Evolutionary conservation across 2,888 invertebrate species (phyloP).

Genomic region (Metallyticus violacea): DNA sequence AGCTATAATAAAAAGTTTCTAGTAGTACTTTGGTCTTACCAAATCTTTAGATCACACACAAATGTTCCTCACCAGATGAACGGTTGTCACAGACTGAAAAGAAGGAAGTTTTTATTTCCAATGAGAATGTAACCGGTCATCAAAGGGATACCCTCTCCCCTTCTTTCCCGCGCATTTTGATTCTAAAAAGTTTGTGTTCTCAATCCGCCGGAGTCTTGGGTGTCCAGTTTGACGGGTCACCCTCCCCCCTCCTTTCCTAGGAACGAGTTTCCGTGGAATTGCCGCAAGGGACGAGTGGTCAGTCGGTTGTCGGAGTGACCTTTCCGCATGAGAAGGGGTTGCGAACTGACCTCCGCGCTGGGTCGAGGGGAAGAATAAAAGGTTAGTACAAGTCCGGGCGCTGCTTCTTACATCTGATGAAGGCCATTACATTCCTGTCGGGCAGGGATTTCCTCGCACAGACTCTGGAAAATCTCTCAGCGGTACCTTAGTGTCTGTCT

Average conservation of each 20-base stretch:
- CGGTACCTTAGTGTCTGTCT: neutral
- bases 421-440: too few relatives aligned
- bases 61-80: neutral
- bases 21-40: too few relatives aligned
- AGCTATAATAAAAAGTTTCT: too few relatives aligned
- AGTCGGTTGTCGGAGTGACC: neutral
- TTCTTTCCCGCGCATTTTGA: neutral
- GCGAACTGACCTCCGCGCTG: neutral
- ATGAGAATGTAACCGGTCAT: neutral
- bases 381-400: neutral
- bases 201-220: too few relatives aligned
- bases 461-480: neutral
- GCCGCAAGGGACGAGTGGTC: neutral
- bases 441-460: neutral
- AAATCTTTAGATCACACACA: too few relatives aligned
- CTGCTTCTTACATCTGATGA: neutral
- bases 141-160: neutral
- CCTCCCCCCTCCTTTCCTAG: neutral
- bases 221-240: neutral
- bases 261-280: neutral
- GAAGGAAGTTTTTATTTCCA: neutral
- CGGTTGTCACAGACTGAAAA: neutral
- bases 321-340: neutral
- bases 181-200: neutral
- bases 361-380: neutral